Percentiles rank a stretch among this genome's conserved stretches.
Conservation (phyloP, 1,140 invertebrate species). For the Stegodyphus dumicola region DNA sequence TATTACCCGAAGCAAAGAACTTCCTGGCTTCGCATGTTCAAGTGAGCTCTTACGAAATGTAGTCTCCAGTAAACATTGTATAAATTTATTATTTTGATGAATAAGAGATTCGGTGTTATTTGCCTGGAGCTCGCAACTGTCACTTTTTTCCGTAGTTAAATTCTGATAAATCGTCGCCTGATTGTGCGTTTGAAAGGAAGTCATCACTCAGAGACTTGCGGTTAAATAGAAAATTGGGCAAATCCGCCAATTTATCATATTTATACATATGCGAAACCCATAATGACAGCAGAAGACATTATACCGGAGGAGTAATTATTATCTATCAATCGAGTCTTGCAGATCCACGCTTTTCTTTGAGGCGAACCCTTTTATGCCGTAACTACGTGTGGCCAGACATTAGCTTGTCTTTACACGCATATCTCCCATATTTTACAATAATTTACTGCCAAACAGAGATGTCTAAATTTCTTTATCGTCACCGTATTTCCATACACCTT, state of each 20-base stretch:
- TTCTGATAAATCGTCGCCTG: conserved; percentile 27
- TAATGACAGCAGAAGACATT: conserved; percentile 22
- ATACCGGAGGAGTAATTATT: conserved; percentile 10
- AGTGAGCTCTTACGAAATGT: too few relatives aligned
- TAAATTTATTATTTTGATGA: background rate
- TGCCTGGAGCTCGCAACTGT: background rate
- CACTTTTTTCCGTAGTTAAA: background rate
- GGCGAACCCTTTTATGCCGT: conserved; percentile 2
- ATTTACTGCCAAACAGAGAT: background rate
- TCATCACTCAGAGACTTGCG: background rate
- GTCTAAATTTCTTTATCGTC: background rate
- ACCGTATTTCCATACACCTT: background rate
- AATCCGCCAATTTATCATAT: conserved; percentile 21
- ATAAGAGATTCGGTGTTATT: background rate
- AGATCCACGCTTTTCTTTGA: conserved; percentile 3
- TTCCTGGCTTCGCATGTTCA: too few relatives aligned
- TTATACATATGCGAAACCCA: conserved; percentile 24
- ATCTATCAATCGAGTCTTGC: conserved; percentile 7
- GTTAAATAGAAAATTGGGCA: background rate
- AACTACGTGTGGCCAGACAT: conserved; percentile 11
- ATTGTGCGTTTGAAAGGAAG: background rate
- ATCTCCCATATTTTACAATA: conserved; percentile 26
- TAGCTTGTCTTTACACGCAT: conserved; percentile 28
- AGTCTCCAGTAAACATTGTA: too few relatives aligned
- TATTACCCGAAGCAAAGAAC: too few relatives aligned